phyloP scores from a whole-genome alignment of 2,888 invertebrate species.

The Tetrapedia diversipes region DNA sequence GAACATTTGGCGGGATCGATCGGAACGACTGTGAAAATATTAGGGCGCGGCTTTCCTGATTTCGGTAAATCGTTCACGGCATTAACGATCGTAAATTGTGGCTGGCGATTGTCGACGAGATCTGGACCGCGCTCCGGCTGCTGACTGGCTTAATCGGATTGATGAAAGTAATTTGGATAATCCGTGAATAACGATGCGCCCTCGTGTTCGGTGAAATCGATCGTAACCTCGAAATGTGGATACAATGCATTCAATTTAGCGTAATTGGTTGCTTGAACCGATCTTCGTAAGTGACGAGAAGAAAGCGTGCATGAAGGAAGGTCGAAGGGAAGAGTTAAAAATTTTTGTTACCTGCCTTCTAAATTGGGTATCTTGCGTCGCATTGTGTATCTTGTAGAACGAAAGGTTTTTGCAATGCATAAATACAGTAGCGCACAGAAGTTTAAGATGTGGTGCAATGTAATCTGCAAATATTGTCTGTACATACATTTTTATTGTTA shows the following conservation, averaged over 20 bases:
- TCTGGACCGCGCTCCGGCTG: neutral
- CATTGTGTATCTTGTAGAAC: no score
- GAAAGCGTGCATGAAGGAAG: no score
- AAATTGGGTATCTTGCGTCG: no score
- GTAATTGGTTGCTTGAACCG: neutral
- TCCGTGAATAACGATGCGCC: slow-evolving; percentile 25
- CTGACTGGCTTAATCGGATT: slow-evolving; percentile 40
- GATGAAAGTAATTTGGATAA: slow-evolving; percentile 29
- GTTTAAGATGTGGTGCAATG: no score
- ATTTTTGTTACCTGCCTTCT: no score
- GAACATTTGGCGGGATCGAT: slow-evolving; percentile 43
- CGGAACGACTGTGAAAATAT: neutral
- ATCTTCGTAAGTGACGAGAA: neutral
- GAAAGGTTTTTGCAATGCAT: no score
- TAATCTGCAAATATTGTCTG: no score
- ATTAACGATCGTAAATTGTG: slow-evolving; percentile 49
- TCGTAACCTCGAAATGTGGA: neutral
- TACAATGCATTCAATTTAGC: neutral
- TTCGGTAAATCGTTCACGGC: slow-evolving; percentile 37
- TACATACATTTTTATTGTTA: no score
- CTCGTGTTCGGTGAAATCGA: neutral
- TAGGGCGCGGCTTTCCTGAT: slow-evolving; percentile 41
- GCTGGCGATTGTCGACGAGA: slow-evolving; percentile 23
- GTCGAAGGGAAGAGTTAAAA: no score
- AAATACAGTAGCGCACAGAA: no score